A percentile compares a stretch with the other conserved stretches of the same genome.
Conservation (phyloP, 2,797 vertebrate genomes). For the Pseudochaenichthys georgianus region DNA sequence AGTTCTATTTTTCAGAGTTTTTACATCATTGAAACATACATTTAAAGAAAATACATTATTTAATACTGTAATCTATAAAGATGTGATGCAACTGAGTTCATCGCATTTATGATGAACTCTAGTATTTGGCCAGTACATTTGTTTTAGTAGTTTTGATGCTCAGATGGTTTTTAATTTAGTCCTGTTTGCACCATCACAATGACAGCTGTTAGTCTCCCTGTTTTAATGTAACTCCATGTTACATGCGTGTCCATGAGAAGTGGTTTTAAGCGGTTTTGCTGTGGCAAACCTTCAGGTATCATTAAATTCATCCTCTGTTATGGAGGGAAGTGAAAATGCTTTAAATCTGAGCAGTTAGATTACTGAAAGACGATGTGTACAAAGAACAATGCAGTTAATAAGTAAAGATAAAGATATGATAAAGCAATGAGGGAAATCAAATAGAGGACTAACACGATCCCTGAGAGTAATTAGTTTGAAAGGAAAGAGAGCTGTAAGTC, state of each 20-base stretch:
- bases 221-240: slow-evolving; percentile 20
- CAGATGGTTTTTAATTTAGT: slow-evolving; percentile 18
- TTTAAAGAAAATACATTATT: slow-evolving; percentile 75
- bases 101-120: slow-evolving; percentile 30
- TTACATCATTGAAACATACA: slow-evolving; percentile 68
- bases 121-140: slow-evolving; percentile 29
- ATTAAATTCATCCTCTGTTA: slow-evolving; percentile 49
- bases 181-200: slow-evolving; percentile 10
- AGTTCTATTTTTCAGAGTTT: slow-evolving; percentile 76
- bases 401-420: slow-evolving; percentile 64
- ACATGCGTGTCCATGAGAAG: slow-evolving; percentile 68
- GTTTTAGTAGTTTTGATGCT: slow-evolving; percentile 2
- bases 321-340: slow-evolving; percentile 44
- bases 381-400: slow-evolving; percentile 71
- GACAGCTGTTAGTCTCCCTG: slow-evolving; percentile 22
- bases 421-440: slow-evolving; percentile 66
- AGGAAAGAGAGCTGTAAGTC: slow-evolving; percentile 70
- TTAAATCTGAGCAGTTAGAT: slow-evolving; percentile 64
- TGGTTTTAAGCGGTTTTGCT: slow-evolving; percentile 86
- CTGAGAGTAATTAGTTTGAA: slow-evolving; percentile 59
- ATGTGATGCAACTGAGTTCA: slow-evolving; percentile 47
- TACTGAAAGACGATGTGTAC: slow-evolving; percentile 58
- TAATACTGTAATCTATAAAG: slow-evolving; percentile 64
- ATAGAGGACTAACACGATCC: slow-evolving; percentile 60
- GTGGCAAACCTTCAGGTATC: slow-evolving; percentile 68